A percentile compares a stretch with the other conserved stretches of the same genome.
phyloP scores from a whole-genome alignment of 2,797 vertebrate genomes.

The Emys orbicularis region DNA sequence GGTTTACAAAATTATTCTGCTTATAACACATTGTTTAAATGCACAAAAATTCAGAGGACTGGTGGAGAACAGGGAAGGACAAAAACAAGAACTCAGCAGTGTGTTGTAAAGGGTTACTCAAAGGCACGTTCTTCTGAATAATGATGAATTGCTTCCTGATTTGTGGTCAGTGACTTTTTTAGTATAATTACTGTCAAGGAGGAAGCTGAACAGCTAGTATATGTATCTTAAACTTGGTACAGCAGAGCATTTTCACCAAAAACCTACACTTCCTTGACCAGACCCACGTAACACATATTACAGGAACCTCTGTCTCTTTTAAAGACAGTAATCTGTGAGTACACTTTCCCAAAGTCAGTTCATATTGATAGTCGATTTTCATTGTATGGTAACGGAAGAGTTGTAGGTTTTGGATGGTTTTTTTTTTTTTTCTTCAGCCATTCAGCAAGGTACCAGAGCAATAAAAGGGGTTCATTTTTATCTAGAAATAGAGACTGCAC shows the following conservation, averaged over 20 bases:
- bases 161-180: conserved; percentile 78
- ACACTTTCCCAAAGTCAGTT: conserved; percentile 36
- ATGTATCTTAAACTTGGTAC: conserved; percentile 68
- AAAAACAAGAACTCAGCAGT: conserved; percentile 70
- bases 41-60: conserved; percentile 61
- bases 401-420: background rate
- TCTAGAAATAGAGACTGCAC: conserved; percentile 40
- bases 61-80: conserved; percentile 51
- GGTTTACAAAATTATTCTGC: conserved; percentile 48
- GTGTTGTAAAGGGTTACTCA: conserved; percentile 70
- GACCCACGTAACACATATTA: conserved; percentile 62
- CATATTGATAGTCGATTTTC: conserved; percentile 5
- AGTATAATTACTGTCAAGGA: conserved; percentile 79
- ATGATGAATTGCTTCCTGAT: conserved; percentile 82
- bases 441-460: background rate
- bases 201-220: conserved; percentile 72
- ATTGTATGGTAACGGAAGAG: conserved; percentile 42
- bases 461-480: conserved; percentile 67
- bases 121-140: conserved; percentile 78
- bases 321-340: conserved; percentile 57
- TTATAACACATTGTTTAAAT: conserved; percentile 42
- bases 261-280: conserved; percentile 53
- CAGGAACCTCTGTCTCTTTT: conserved; percentile 60
- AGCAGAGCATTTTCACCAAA: conserved; percentile 71
- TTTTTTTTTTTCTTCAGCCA: conserved; percentile 23